These are phyloP conservation scores for Raja brachyura DNA, from an alignment of 2,113 vertebrate species.

Conservation along the genomic window DNA sequence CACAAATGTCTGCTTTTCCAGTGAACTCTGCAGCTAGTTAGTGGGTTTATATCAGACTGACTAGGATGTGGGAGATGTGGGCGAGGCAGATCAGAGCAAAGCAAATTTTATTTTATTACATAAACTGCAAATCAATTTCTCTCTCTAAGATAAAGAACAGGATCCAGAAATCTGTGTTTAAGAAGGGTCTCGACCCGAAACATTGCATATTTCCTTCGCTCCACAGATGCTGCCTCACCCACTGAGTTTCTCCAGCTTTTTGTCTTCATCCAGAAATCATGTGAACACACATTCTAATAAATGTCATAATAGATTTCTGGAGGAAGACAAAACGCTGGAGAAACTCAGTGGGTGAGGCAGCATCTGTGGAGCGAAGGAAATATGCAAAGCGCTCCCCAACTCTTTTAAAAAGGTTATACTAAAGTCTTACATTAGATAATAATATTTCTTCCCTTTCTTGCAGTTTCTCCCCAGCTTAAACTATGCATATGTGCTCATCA, in stretches of 20 bases:
- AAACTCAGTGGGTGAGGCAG: too few relatives aligned
- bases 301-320: too few relatives aligned
- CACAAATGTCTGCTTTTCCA: background rate
- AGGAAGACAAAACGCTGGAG: too few relatives aligned
- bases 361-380: too few relatives aligned
- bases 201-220: too few relatives aligned
- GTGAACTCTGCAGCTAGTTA: background rate
- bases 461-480: background rate
- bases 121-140: background rate
- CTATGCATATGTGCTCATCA: background rate
- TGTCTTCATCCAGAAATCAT: too few relatives aligned
- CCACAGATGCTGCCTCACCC: too few relatives aligned
- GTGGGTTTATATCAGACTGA: background rate
- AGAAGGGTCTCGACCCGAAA: too few relatives aligned
- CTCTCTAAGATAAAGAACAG: background rate
- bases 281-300: too few relatives aligned
- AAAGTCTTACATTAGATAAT: background rate
- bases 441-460: background rate
- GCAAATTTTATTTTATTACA: background rate
- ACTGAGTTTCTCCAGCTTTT: too few relatives aligned
- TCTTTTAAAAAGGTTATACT: background rate
- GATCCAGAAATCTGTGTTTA: background rate
- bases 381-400: too few relatives aligned
- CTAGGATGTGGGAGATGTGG: background rate
- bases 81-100: background rate